Conservation (phyloP, 2,797 vertebrate genomes). For the Carapus acus region DNA sequence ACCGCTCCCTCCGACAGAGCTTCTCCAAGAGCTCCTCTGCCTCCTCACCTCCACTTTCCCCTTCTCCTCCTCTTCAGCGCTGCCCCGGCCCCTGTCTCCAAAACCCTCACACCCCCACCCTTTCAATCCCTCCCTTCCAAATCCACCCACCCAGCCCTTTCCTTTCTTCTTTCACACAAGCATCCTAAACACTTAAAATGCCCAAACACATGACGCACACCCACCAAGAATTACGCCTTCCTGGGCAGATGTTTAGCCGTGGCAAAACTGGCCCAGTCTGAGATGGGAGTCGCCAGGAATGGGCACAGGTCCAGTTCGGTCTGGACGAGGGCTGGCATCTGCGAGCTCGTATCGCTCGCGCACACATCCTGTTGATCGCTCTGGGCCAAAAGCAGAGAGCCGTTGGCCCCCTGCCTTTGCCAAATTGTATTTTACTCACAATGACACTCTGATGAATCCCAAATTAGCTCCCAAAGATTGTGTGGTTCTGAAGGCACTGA, state of each 20-base stretch:
- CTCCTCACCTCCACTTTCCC: too few relatives aligned
- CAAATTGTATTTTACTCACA: conserved; percentile 14
- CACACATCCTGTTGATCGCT: conserved; percentile 11
- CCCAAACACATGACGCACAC: conserved; percentile 8
- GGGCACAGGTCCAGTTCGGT: conserved; percentile 18
- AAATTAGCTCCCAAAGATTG: conserved; percentile 22
- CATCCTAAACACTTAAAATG: conserved; percentile 15
- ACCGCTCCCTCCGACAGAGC: conserved; percentile 50
- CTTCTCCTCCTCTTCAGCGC: conserved; percentile 32
- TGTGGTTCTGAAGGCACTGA: conserved; percentile 20
- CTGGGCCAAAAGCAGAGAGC: conserved; percentile 17
- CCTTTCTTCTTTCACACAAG: conserved; percentile 19
- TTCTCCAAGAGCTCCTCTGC: conserved; percentile 34
- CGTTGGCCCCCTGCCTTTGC: conserved; percentile 27
- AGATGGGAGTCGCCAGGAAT: conserved; percentile 14
- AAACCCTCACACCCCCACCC: too few relatives aligned
- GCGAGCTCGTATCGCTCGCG: conserved; percentile 15
- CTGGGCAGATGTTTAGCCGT: conserved; percentile 29
- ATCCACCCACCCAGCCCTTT: background rate
- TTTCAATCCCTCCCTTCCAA: conserved; percentile 15
- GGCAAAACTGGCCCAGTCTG: conserved; percentile 15
- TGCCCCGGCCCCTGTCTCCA: conserved; percentile 55
- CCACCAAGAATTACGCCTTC: conserved; percentile 22
- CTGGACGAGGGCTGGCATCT: conserved; percentile 25
- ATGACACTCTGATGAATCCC: conserved; percentile 20